A percentile compares a stretch with the other conserved stretches of the same genome.
Conservation (phyloP, 2,888 invertebrate species). For the Harpalus rufipes region DNA sequence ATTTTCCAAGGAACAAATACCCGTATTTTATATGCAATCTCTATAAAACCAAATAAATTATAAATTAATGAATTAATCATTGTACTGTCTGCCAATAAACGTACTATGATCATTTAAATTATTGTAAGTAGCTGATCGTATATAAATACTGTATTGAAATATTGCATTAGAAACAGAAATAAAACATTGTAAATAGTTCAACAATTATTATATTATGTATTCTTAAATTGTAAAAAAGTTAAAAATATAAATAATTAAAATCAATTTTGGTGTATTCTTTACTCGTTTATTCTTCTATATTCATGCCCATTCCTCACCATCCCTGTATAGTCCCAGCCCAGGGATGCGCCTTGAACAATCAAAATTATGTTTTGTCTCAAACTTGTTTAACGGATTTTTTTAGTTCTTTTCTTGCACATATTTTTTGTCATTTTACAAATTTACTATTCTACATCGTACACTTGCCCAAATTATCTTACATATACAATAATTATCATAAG, state of each 20-base stretch:
- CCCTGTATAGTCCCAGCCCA: too few relatives aligned
- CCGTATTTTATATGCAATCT: neutral
- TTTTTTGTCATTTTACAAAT: too few relatives aligned
- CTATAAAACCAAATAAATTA: neutral
- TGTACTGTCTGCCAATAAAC: constrained; percentile 17
- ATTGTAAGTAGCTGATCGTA: neutral
- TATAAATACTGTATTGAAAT: neutral
- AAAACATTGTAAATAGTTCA: constrained; percentile 38
- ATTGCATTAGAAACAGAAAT: constrained; percentile 21
- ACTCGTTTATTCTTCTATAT: too few relatives aligned
- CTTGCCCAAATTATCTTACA: too few relatives aligned
- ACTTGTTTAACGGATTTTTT: too few relatives aligned
- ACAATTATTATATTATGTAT: constrained; percentile 35
- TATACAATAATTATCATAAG: too few relatives aligned
- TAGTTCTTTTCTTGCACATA: too few relatives aligned
- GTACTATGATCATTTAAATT: constrained; percentile 30
- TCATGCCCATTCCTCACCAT: too few relatives aligned
- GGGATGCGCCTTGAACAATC: too few relatives aligned
- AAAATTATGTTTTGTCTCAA: too few relatives aligned
- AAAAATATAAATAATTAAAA: constrained; percentile 31
- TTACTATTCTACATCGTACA: too few relatives aligned
- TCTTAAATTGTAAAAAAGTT: constrained; percentile 33
- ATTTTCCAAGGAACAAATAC: neutral
- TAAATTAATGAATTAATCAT: neutral
- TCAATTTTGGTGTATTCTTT: neutral